These are phyloP conservation scores for Aleiodes sp. DNA, from an alignment of 1,140 invertebrate genomes.

Conservation along the genomic window DNA sequence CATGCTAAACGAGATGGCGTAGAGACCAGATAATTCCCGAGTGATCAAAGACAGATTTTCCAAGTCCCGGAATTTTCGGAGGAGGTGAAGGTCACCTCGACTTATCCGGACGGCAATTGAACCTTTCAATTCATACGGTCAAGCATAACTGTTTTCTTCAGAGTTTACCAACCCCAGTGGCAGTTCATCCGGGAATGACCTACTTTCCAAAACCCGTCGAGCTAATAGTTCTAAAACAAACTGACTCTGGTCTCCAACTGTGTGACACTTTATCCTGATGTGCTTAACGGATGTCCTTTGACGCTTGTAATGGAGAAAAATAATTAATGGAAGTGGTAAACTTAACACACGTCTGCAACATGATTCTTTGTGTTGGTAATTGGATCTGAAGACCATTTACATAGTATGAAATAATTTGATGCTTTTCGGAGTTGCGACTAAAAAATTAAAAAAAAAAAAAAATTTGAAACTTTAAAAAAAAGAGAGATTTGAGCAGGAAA, in stretches of 20 bases:
- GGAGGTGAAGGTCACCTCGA: too few species aligned
- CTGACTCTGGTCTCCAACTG: conserved; percentile 3
- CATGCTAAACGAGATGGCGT: conserved; percentile 11
- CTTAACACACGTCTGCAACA: not conserved
- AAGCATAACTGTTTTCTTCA: too few species aligned
- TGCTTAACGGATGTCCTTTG: conserved; percentile 9
- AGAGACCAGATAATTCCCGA: too few species aligned
- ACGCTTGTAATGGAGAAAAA: conserved; percentile 9
- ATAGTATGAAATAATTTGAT: not conserved
- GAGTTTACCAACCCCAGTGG: too few species aligned
- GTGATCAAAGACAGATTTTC: too few species aligned
- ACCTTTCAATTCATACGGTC: too few species aligned
- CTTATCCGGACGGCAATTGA: too few species aligned
- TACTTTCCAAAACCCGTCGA: not conserved
- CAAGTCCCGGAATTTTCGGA: too few species aligned
- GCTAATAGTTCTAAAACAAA: conserved; percentile 14
- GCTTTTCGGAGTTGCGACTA: not conserved
- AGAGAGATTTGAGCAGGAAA: too few species aligned
- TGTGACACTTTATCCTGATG: conserved; percentile 7
- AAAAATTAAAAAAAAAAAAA: too few species aligned
- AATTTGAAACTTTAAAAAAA: too few species aligned
- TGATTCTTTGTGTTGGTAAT: not conserved
- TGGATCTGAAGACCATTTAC: conserved; percentile 5
- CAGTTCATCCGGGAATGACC: not conserved
- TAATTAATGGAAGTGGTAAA: conserved; percentile 9